phyloP scores from a whole-genome alignment of 2,888 invertebrate species.

The Mantis religiosa region DNA sequence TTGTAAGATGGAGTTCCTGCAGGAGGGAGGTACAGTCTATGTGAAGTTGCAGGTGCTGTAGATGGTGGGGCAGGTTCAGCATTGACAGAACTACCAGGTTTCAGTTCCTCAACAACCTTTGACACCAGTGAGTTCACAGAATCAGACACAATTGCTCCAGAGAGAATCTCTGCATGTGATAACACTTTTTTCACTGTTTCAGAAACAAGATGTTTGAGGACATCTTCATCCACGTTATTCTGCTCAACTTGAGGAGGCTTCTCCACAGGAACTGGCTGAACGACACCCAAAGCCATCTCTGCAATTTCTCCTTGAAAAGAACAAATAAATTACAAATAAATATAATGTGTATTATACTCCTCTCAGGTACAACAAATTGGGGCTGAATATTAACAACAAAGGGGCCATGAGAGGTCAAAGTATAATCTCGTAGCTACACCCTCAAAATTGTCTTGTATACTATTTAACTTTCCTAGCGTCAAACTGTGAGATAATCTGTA shows the following conservation, averaged over 20 bases:
- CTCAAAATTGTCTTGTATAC: no score
- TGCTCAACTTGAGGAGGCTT: background rate
- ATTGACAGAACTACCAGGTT: slow-evolving; percentile 39
- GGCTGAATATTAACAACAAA: no score
- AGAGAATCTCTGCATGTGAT: slow-evolving; percentile 32
- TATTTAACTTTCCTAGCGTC: no score
- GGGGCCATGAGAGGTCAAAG: no score
- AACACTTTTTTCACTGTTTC: slow-evolving; percentile 60
- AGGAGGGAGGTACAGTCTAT: background rate
- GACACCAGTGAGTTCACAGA: slow-evolving; percentile 48
- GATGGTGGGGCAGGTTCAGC: background rate
- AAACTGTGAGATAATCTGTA: no score
- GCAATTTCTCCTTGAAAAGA: background rate
- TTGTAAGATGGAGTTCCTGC: slow-evolving; percentile 49
- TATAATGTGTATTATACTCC: no score
- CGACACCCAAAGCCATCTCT: background rate
- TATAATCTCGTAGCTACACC: no score
- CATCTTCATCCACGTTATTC: slow-evolving; percentile 43
- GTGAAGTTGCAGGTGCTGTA: background rate
- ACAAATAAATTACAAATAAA: no score
- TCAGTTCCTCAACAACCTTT: slow-evolving; percentile 49
- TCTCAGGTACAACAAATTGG: no score
- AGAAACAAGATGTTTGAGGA: slow-evolving; percentile 56
- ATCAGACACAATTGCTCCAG: slow-evolving; percentile 1
- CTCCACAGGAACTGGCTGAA: background rate